These are phyloP conservation scores for Steinernema hermaphroditum DNA, from an alignment of 2,888 invertebrate genomes.

Conservation along the genomic window DNA sequence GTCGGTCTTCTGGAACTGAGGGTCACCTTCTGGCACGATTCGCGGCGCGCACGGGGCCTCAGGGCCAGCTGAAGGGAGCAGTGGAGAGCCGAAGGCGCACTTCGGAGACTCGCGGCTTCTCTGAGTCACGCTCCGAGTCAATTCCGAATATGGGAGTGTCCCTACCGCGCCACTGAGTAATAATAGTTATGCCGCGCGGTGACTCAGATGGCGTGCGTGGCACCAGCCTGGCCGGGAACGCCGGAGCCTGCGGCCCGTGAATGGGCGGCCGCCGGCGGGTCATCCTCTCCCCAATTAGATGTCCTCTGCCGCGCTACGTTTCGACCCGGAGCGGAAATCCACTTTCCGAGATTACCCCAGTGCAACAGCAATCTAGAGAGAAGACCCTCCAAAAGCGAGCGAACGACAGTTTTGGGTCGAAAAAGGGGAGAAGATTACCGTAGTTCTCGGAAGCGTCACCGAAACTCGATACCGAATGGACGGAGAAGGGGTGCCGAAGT, in stretches of 20 bases:
- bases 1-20: not conserved
- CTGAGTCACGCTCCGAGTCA: constrained; percentile 11
- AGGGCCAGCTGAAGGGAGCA: not conserved
- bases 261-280: no score
- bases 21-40: not conserved
- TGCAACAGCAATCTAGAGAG: no score
- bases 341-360: not conserved
- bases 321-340: not conserved
- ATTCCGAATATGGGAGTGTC: constrained; percentile 21
- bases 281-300: no score
- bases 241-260: not conserved
- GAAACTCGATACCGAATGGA: no score
- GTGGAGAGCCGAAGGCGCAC: no score
- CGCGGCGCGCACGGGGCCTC: not conserved
- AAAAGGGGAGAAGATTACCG: no score
- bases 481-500: no score
- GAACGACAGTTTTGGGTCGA: no score
- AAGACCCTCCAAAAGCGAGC: no score
- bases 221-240: not conserved
- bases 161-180: constrained; percentile 10
- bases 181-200: constrained; percentile 17
- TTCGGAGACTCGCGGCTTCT: not conserved
- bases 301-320: no score
- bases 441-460: no score
- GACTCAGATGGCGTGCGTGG: constrained; percentile 12